Conservation (phyloP, 2,888 invertebrate genomes). For the Dryococelus australis region DNA sequence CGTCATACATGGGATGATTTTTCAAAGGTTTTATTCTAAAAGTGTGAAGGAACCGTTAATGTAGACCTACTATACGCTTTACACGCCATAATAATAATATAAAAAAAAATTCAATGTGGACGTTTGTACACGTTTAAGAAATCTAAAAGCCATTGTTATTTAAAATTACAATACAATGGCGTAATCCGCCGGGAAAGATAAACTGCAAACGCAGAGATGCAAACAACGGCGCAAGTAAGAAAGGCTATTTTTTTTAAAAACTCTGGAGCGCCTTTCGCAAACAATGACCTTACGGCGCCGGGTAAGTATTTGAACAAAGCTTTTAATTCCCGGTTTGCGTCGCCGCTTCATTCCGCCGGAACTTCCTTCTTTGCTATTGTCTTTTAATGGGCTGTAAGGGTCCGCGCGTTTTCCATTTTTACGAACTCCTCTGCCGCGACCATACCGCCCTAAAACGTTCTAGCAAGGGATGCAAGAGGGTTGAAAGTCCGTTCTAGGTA, state of each 20-base stretch:
- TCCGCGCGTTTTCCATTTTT: neutral
- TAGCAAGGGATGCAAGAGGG: neutral
- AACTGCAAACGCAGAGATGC: neutral
- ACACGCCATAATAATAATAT: no score
- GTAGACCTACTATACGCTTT: no score
- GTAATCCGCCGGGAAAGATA: neutral
- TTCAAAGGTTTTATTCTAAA: no score
- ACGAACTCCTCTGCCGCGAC: neutral
- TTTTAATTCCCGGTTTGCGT: neutral
- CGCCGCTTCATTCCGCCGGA: neutral
- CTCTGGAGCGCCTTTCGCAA: neutral
- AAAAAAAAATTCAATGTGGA: no score
- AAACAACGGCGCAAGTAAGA: neutral
- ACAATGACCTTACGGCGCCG: neutral
- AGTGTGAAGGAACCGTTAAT: no score
- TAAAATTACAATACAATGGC: neutral
- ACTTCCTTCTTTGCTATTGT: neutral
- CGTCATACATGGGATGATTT: no score
- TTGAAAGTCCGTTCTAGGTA: neutral
- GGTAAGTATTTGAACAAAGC: neutral
- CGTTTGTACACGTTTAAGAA: neutral
- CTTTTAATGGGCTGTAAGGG: slow-evolving; percentile 16
- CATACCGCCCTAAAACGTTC: neutral
- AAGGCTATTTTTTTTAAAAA: neutral
- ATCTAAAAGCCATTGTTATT: no score